Evolutionary conservation across 2,113 vertebrate species (phyloP).

Genomic region (Cathartes aura): DNA sequence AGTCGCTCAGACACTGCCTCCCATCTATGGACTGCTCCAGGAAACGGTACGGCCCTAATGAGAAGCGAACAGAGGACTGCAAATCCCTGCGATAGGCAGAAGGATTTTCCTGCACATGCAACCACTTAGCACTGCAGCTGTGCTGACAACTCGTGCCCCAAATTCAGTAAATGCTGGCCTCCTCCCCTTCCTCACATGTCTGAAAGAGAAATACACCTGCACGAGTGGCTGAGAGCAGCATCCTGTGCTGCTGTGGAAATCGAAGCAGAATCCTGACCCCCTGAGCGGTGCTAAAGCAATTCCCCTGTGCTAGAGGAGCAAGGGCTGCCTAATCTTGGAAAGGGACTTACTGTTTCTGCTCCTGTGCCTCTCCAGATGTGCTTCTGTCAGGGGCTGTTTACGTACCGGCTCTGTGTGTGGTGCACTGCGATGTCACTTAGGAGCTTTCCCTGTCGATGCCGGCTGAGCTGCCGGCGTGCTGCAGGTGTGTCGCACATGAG

Average conservation of each 20-base stretch:
- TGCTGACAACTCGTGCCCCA: neutral
- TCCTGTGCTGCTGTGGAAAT: neutral
- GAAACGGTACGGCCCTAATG: fast-evolving
- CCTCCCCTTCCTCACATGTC: neutral
- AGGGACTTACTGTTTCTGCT: neutral
- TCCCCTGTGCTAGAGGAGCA: neutral
- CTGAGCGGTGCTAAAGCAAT: neutral
- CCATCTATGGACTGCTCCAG: neutral
- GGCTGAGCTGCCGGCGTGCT: neutral
- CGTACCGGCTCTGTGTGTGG: neutral
- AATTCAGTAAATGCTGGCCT: neutral
- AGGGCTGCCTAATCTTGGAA: neutral
- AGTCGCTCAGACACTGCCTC: neutral
- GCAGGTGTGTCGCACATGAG: neutral
- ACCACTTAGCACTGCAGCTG: neutral
- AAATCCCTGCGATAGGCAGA: neutral
- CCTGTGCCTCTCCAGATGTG: neutral
- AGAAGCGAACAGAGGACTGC: neutral
- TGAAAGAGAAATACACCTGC: neutral
- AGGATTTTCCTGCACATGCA: neutral
- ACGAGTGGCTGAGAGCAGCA: neutral
- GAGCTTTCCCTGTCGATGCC: neutral
- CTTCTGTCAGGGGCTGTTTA: neutral
- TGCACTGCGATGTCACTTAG: neutral
- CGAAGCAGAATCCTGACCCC: neutral